Evolutionary conservation across 2,113 vertebrate genomes (phyloP).

Genomic region (Pandion haliaetus): DNA sequence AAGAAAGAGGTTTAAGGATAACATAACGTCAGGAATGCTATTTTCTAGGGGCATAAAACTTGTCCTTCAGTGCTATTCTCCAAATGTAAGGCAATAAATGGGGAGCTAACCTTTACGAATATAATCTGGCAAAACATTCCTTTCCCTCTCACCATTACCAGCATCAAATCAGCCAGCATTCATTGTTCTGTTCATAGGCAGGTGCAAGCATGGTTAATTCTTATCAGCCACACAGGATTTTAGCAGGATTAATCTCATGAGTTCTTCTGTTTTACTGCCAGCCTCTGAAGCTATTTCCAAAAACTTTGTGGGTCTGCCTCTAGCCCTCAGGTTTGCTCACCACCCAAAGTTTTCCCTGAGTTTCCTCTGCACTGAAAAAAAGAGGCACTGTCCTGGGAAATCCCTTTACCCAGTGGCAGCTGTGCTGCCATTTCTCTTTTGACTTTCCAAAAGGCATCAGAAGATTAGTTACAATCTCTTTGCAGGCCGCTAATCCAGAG

Average conservation of each 20-base stretch:
- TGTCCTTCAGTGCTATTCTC: background rate
- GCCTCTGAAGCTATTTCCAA: background rate
- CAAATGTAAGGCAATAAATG: background rate
- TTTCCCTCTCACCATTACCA: background rate
- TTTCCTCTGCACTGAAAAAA: background rate
- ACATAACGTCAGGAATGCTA: background rate
- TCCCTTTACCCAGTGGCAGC: background rate
- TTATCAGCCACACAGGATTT: background rate
- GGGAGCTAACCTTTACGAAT: background rate
- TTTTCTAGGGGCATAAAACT: background rate
- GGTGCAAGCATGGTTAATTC: background rate
- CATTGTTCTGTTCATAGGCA: background rate
- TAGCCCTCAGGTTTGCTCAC: background rate
- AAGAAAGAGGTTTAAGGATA: background rate
- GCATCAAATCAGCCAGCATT: background rate
- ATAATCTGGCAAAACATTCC: background rate
- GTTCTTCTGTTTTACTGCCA: background rate
- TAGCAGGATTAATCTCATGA: background rate
- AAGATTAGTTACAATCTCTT: conserved; percentile 56
- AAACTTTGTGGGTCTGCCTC: background rate
- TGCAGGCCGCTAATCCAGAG: conserved; percentile 30
- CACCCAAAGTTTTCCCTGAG: background rate
- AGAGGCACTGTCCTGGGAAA: background rate
- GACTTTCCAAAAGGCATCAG: conserved; percentile 38
- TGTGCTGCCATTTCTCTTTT: conserved; percentile 28